Conservation (phyloP, 2,113 vertebrate species). For the Rhizomys pruinosus region DNA sequence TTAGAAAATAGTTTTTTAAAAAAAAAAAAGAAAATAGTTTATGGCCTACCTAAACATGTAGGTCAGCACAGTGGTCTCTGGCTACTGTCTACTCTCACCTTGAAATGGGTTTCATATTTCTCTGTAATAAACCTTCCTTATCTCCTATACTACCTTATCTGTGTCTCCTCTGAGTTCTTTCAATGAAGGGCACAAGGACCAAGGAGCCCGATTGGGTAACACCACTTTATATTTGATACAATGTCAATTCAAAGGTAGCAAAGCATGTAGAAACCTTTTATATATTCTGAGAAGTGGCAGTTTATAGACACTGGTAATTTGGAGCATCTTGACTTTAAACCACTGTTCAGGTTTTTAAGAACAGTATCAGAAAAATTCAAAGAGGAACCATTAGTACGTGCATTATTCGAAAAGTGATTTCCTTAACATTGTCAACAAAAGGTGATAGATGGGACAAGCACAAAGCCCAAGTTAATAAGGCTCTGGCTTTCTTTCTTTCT, state of each 20-base stretch:
- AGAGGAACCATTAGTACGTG: neutral
- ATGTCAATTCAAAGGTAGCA: conserved; percentile 12
- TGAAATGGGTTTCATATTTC: too few relatives aligned
- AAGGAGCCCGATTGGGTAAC: too few relatives aligned
- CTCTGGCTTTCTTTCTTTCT: conserved; percentile 31
- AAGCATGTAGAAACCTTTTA: conserved; percentile 28
- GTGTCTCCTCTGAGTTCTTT: too few relatives aligned
- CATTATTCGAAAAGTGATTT: conserved; percentile 55
- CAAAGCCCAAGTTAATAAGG: conserved; percentile 46
- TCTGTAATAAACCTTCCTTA: too few relatives aligned
- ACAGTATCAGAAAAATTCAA: conserved; percentile 32
- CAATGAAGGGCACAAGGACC: too few relatives aligned
- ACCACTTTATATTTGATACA: neutral
- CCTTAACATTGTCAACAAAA: conserved; percentile 45
- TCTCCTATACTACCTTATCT: too few relatives aligned
- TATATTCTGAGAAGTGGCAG: neutral
- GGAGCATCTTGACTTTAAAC: conserved; percentile 38
- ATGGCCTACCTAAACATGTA: too few relatives aligned
- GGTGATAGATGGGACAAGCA: conserved; percentile 43
- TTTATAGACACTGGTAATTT: conserved; percentile 50
- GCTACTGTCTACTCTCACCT: too few relatives aligned
- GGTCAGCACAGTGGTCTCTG: too few relatives aligned
- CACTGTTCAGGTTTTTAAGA: conserved; percentile 53
- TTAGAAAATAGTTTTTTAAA: too few relatives aligned
- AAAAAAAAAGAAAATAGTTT: too few relatives aligned